Base-by-base conservation (phyloP, 2,888 invertebrate genomes). In the Helobdella robusta region DNA sequence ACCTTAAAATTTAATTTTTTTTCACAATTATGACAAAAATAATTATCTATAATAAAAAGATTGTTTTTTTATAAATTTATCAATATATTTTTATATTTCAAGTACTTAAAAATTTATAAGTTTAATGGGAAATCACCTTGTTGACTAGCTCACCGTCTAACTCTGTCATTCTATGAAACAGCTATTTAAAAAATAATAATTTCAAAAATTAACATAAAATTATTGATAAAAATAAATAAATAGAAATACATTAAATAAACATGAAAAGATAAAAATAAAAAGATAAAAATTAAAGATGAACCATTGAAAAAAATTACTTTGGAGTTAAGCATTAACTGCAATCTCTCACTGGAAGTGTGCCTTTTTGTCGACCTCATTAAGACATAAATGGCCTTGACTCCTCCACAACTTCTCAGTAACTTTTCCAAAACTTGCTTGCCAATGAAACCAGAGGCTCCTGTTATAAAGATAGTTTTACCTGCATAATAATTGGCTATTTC, bases 1-100 rank as follows among this genome's bases (percentile, higher is more conserved):
- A 89, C 78, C 78, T 89, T 89, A 11, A 32, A 6, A 28, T 58
- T 32, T 18, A 58, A 40, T 40, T 15, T 40, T 40, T 18, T 18
- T 15, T 11, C 44, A 40, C 44, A 15, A 18, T n/a, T n/a, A n/a
- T n/a, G n/a, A n/a, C n/a, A n/a, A n/a, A n/a, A n/a, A n/a, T n/a
- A n/a, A n/a, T n/a, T n/a, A n/a, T n/a, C n/a, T n/a, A n/a, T n/a
- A n/a, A n/a, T 40, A 40, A n/a, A n/a, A n/a, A n/a, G n/a, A n/a
- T n/a, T n/a, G n/a, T n/a, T n/a, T n/a, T n/a, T n/a, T n/a, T n/a
- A n/a, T n/a, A n/a, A n/a, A n/a, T n/a, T n/a, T n/a, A n/a, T n/a
- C n/a, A n/a, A n/a, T n/a, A n/a, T n/a, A n/a, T n/a, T n/a, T n/a
- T n/a, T n/a, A n/a, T n/a, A n/a, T n/a, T n/a, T n/a, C n/a, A n/a